These are phyloP conservation scores for Chloroclysta siterata DNA, from an alignment of 2,888 invertebrate genomes.

Conservation along the genomic window DNA sequence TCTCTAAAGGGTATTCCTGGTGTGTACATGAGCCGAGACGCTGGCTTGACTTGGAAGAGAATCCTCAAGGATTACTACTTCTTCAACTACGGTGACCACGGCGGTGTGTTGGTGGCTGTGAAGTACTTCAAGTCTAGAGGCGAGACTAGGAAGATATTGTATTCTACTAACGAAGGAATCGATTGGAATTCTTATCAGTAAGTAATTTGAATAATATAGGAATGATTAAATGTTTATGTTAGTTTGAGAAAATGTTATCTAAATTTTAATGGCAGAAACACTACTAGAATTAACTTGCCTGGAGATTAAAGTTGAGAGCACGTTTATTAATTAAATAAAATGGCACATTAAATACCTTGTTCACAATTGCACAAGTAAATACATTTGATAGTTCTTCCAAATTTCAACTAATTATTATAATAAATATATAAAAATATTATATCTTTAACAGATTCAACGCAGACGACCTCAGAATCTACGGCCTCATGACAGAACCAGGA, in stretches of 20 bases:
- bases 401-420: no score
- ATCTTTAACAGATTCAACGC: conserved; percentile 87
- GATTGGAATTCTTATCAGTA: conserved; percentile 89
- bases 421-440: no score
- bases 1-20: conserved; percentile 92
- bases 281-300: not conserved
- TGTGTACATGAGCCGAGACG: conserved; percentile 82
- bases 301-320: no score
- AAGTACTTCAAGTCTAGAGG: conserved; percentile 91
- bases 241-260: no score
- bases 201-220: no score
- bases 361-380: no score
- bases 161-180: conserved; percentile 94
- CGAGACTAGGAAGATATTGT: conserved; percentile 91
- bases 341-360: no score
- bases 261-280: not conserved
- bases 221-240: no score
- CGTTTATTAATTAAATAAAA: no score
- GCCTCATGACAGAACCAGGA: conserved; percentile 97
- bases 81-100: conserved; percentile 96
- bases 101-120: conserved; percentile 94
- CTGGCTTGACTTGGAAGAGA: conserved; percentile 61
- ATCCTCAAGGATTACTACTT: conserved; percentile 89
- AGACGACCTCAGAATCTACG: conserved; percentile 92
- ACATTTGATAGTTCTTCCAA: no score